Percentiles rank a stretch among this genome's conserved stretches.
phyloP scores from a whole-genome alignment of 1,140 invertebrate genomes.

The Battus philenor region DNA sequence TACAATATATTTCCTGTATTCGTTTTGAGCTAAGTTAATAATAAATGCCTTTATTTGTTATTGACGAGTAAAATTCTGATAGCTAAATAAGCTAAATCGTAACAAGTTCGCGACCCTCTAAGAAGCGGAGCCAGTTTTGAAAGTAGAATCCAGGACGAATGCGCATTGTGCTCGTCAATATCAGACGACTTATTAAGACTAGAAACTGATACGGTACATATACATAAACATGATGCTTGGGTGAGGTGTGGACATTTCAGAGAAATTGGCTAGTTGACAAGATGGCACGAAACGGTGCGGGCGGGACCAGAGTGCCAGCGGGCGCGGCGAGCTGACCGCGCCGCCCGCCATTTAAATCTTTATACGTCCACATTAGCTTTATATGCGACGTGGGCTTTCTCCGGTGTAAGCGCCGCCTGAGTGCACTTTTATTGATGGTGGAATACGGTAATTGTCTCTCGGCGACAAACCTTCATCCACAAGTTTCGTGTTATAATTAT shows the following conservation, averaged over 20 bases:
- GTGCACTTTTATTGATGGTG: conserved; percentile 69
- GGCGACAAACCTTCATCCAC: conserved; percentile 50
- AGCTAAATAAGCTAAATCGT: no score
- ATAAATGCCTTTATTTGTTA: no score
- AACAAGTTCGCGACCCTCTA: no score
- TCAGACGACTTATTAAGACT: no score
- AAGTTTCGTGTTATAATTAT: conserved; percentile 54
- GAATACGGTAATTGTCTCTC: conserved; percentile 67
- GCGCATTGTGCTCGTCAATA: no score
- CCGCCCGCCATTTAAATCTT: conserved; percentile 56
- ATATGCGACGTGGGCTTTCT: conserved; percentile 52
- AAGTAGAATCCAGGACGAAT: no score
- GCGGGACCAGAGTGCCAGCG: conserved; percentile 1
- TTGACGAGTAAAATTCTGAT: no score
- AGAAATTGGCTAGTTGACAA: conserved; percentile 8
- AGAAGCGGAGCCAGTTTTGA: no score
- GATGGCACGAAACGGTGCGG: neutral
- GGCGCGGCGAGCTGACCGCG: conserved; percentile 2
- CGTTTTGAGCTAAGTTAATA: no score
- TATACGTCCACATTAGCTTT: conserved; percentile 64
- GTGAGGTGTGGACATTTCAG: neutral
- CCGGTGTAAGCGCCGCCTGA: conserved; percentile 46
- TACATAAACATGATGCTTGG: no score
- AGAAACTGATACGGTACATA: no score
- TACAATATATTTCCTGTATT: no score